These are phyloP conservation scores for Apeira syringaria DNA, from an alignment of 2,888 invertebrate species.

Conservation along the genomic window DNA sequence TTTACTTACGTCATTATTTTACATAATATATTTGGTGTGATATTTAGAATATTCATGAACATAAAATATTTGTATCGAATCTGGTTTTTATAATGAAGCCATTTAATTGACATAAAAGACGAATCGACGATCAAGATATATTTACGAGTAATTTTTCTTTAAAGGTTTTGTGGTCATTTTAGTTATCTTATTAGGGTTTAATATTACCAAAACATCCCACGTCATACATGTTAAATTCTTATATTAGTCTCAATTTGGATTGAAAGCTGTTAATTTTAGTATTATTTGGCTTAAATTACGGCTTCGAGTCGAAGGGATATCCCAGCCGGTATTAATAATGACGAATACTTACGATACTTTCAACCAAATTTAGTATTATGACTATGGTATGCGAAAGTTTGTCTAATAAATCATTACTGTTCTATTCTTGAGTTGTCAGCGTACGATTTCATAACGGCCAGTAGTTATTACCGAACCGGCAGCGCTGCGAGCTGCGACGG, in stretches of 20 bases:
- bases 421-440: constrained; percentile 50
- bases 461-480: constrained; percentile 53
- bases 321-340: too few relatives aligned
- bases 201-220: constrained; percentile 15
- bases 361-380: constrained; percentile 10
- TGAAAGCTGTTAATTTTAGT: too few relatives aligned
- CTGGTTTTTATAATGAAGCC: too few relatives aligned
- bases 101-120: constrained; percentile 1
- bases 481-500: constrained; percentile 16
- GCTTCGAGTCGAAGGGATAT: too few relatives aligned
- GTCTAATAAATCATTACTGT: constrained; percentile 28
- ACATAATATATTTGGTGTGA: too few relatives aligned
- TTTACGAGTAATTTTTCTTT: constrained; percentile 10
- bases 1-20: too few relatives aligned
- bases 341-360: too few relatives aligned
- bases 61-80: too few relatives aligned
- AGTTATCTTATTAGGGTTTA: constrained; percentile 13
- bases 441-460: constrained; percentile 65
- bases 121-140: constrained; percentile 7
- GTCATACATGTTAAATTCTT: constrained; percentile 1
- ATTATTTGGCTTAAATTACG: too few relatives aligned
- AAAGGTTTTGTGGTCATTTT: constrained; percentile 11
- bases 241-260: constrained; percentile 10
- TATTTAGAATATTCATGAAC: too few relatives aligned
- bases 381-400: constrained; percentile 25